A percentile compares a stretch with the other conserved stretches of the same genome.
Evolutionary conservation across 2,113 vertebrate genomes (phyloP).

Genomic region (Phalacrocorax brasilianus): DNA sequence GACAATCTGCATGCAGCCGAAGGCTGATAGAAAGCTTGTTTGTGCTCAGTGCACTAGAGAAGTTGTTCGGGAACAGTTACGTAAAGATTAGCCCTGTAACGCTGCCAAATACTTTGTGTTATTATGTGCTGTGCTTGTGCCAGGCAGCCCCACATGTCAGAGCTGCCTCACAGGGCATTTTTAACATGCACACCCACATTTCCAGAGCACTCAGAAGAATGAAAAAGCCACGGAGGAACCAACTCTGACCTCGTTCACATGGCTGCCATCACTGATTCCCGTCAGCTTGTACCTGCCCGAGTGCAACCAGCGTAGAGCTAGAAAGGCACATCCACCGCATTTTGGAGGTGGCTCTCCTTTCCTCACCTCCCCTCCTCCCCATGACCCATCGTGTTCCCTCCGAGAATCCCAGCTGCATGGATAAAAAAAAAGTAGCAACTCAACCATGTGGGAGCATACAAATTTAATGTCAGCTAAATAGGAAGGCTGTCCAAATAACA

Average conservation of each 20-base stretch:
- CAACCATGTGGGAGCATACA: conserved; percentile 50
- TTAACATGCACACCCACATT: conserved; percentile 64
- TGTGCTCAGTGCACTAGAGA: conserved; percentile 38
- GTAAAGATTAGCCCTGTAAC: conserved; percentile 69
- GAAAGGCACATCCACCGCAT: not conserved
- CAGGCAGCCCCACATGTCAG: conserved; percentile 71
- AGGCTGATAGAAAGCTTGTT: conserved; percentile 60
- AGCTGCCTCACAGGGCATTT: conserved; percentile 58
- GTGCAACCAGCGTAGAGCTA: not conserved
- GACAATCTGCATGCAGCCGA: conserved; percentile 46
- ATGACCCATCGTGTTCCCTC: conserved; percentile 21
- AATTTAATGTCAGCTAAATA: conserved; percentile 54
- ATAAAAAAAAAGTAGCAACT: conserved; percentile 34
- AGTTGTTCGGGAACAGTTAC: conserved; percentile 64
- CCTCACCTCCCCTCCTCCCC: not conserved
- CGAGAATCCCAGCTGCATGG: conserved; percentile 45
- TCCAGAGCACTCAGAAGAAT: not conserved
- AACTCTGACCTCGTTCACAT: conserved; percentile 39
- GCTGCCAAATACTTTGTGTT: conserved; percentile 65
- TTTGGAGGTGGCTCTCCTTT: conserved; percentile 30
- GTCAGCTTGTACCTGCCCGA: conserved; percentile 24
- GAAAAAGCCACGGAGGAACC: conserved; percentile 19
- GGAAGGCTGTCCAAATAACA: conserved; percentile 48
- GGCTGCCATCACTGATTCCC: not conserved
- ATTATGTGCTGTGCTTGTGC: conserved; percentile 69